Percentiles rank a stretch among this genome's conserved stretches.
Conservation (phyloP, 1,140 invertebrate species). For the Cotesia typhae region DNA sequence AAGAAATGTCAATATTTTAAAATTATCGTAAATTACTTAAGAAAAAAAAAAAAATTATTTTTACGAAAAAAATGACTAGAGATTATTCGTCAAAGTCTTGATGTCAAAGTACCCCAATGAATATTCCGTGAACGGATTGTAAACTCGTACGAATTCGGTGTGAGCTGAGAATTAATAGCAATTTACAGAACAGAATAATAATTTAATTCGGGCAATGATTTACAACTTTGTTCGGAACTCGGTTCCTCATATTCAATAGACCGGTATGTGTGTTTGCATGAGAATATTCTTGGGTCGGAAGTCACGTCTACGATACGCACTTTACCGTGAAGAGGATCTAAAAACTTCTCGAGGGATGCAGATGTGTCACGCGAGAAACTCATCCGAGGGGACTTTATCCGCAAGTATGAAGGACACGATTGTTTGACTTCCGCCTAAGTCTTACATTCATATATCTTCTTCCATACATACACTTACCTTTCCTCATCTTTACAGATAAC, state of each 20-base stretch:
- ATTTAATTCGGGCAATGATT: neutral
- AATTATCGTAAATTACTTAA: no score
- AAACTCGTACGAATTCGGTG: no score
- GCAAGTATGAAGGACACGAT: neutral
- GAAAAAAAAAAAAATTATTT: no score
- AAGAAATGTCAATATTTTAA: no score
- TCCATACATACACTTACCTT: no score
- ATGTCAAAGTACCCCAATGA: no score
- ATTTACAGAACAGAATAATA: neutral
- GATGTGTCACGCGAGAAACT: slow-evolving; percentile 8
- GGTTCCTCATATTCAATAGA: neutral
- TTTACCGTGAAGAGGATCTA: neutral
- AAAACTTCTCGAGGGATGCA: neutral
- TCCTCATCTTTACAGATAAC: no score
- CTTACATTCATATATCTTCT: no score
- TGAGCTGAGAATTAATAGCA: no score
- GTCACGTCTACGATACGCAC: slow-evolving; percentile 20
- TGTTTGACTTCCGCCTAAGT: neutral
- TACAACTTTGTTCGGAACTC: neutral
- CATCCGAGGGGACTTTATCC: slow-evolving; percentile 1
- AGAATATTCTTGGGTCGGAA: slow-evolving; percentile 12
- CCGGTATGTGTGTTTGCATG: neutral
- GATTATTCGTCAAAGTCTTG: no score
- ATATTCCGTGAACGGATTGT: no score
- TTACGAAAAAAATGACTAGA: no score